Base-by-base conservation (phyloP, 2,888 invertebrate species). In the Eretmocerus hayati region DNA sequence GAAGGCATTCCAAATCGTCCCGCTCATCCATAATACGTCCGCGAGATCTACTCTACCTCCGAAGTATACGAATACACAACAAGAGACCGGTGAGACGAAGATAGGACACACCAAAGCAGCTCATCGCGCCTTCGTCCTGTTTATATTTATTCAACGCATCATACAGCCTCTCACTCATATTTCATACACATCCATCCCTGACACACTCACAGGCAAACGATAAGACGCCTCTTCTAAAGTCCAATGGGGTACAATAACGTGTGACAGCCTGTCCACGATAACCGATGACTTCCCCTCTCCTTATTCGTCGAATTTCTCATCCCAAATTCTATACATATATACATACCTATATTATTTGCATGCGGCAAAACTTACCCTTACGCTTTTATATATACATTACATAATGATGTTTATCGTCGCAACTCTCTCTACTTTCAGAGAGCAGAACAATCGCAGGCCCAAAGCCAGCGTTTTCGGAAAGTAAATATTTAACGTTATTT, bases 401-500 rank as follows among this genome's bases (percentile, higher is more conserved):
- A 68, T 71, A 71, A 71, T 70, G 69, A 71, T 71, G 70, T 69
- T 71, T 69, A 71, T 70, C 67, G 65, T 66, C 63, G 63, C 57
- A 61, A 62, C 62, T n/a, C n/a, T n/a, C n/a, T n/a, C n/a, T n/a
- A n/a, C n/a, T n/a, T n/a, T n/a, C n/a, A n/a, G n/a, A n/a, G n/a
- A n/a, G n/a, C n/a, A 61, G 67, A 62, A 65, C 64, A 64, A 64
- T 65, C 62, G 62, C 59, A 32, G n/a, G n/a, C n/a, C n/a, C n/a
- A n/a, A n/a, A n/a, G n/a, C n/a, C n/a, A n/a, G n/a, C n/a, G n/a
- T n/a, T 33, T 21, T 35, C 21, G 11, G 54, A 62, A 62, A 60
- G 69, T 67, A 69, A 71, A 71, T 70, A 70, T 71, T 71, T 71
- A 71, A 71, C 69, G 65, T 70, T 71, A 71, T 71, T 70, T 71